Base-by-base conservation (phyloP, 2,797 vertebrate species). In the Crax fasciolata region DNA sequence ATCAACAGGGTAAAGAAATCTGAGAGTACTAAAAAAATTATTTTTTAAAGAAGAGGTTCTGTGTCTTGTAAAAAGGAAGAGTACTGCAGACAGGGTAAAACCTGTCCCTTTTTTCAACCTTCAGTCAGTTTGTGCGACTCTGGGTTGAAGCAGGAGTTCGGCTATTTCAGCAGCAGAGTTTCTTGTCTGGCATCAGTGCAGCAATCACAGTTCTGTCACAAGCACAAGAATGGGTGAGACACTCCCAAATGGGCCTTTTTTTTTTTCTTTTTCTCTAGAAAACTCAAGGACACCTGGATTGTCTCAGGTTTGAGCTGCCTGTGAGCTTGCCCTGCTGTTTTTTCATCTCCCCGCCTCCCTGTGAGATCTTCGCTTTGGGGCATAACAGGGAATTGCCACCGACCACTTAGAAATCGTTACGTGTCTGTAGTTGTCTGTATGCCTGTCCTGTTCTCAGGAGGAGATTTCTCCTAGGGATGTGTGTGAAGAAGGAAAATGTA, bases 351-450 rank as follows among this genome's bases (percentile, higher is more conserved):
- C 44, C 52, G 30, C 67, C 63, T 94, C 74, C 39, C 25, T 0
- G 1, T 0, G 17, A 93, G 86, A 65, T 51, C 6, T 1, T 76
- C 83, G 89, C 68, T 92, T 84, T 91, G 89, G 39, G 90, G 57
- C 84, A 84, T 91, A 81, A 86, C 51, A 92, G 84, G 74, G 93
- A 89, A 83, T 82, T 79, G 94, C 84, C 35, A 39, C 25, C 67
- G 84, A 87, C 65, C 54, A 30, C 79, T 81, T 74, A 28, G 66
- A 95, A 88, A 89, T 79, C 41, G 48, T 79, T 71, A 52, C 0
- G 13, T 41, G 78, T 78, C 67, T 90, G 55, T 87, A 87, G 73
- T 41, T 87, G 6, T 0, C 52, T 35, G 15, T 79, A 21, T 52
- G 77, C 55, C 48, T 93, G 63, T 93, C 67, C 15, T 48, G 35